phyloP scores from a whole-genome alignment of 2,888 invertebrate species.

The Sarcophaga caerulescens region DNA sequence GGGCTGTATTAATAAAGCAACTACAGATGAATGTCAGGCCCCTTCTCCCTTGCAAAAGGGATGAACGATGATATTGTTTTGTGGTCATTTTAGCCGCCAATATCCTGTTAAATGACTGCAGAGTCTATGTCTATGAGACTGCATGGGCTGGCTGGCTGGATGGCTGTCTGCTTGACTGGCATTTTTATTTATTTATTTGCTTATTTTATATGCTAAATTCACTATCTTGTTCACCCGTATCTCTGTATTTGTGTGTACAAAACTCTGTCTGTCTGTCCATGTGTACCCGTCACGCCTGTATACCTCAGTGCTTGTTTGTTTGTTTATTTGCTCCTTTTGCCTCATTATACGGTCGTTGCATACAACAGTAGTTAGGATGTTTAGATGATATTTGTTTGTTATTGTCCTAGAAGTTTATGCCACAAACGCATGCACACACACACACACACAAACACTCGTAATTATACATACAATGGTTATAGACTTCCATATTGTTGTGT shows the following conservation, averaged over 20 bases:
- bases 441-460: background rate
- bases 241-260: constrained; percentile 18
- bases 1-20: constrained; percentile 19
- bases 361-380: background rate
- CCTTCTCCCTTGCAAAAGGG: too few species aligned
- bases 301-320: background rate
- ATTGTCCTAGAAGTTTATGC: background rate
- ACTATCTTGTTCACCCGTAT: too few species aligned
- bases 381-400: constrained; percentile 23
- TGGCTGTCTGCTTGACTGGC: too few species aligned
- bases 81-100: constrained; percentile 51
- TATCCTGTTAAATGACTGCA: constrained; percentile 63
- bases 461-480: too few species aligned
- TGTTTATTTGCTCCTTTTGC: background rate
- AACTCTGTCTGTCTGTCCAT: background rate
- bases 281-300: background rate
- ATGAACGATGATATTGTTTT: constrained; percentile 26
- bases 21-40: background rate
- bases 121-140: constrained; percentile 13
- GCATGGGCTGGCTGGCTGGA: too few species aligned
- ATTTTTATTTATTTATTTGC: constrained; percentile 24
- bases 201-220: background rate
- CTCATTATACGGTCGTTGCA: constrained; percentile 14
- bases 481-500: too few species aligned
- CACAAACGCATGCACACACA: background rate